Evolutionary conservation across 2,113 vertebrate species (phyloP).

Genomic region (Sorex fumeus): DNA sequence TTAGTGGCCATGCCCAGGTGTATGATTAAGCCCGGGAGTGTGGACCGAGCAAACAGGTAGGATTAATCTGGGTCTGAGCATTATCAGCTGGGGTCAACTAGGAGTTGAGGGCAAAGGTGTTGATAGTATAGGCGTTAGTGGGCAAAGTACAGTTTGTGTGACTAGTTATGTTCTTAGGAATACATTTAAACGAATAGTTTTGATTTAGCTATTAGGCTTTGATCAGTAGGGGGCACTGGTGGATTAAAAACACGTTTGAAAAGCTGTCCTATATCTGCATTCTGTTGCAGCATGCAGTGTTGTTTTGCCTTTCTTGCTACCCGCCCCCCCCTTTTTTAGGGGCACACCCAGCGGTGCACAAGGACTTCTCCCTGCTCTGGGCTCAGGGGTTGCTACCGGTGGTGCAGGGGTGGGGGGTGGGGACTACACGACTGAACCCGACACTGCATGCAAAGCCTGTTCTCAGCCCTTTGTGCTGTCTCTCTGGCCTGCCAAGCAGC

Average conservation of each 20-base stretch:
- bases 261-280: conserved; percentile 56
- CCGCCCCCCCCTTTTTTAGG: too few species aligned
- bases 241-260: conserved; percentile 69
- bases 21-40: neutral
- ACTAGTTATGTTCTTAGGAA: conserved; percentile 25
- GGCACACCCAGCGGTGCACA: too few species aligned
- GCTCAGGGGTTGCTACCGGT: too few species aligned
- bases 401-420: too few species aligned
- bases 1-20: neutral
- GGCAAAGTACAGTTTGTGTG: conserved; percentile 1
- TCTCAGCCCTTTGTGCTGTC: too few species aligned
- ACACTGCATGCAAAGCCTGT: too few species aligned
- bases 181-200: neutral
- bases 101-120: neutral
- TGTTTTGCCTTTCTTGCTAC: too few species aligned
- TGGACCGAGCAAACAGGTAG: conserved; percentile 33
- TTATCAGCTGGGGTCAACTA: conserved; percentile 35
- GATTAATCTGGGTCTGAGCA: neutral
- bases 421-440: neutral
- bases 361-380: too few species aligned
- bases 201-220: conserved; percentile 58
- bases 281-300: neutral
- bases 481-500: conserved; percentile 4
- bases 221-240: conserved; percentile 72
- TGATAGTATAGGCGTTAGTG: conserved; percentile 27